Conservation (phyloP, 2,113 vertebrate species). For the Illadopsis cleaveri region DNA sequence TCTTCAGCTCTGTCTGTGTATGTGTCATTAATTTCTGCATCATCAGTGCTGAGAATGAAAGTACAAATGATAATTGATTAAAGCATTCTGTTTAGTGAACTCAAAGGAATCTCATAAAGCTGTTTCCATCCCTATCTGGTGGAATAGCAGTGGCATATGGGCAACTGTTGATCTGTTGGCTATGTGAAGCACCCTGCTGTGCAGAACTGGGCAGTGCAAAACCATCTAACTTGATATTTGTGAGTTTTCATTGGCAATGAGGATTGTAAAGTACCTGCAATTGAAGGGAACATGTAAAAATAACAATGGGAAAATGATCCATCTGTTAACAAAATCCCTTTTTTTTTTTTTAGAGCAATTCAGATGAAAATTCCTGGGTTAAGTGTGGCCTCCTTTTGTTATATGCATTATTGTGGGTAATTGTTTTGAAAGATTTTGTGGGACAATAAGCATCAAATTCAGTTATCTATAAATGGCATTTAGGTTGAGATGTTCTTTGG, state of each 20-base stretch:
- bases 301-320: background rate
- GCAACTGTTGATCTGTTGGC: background rate
- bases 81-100: background rate
- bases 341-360: background rate
- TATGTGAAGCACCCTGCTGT: background rate
- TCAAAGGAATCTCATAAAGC: background rate
- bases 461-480: background rate
- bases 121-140: background rate
- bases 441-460: background rate
- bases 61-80: background rate
- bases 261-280: background rate
- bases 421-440: background rate
- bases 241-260: background rate
- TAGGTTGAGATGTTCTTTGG: background rate
- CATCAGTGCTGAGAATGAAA: background rate
- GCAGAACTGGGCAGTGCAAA: background rate
- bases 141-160: fast-evolving
- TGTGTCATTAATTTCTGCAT: background rate
- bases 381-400: background rate
- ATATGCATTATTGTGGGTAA: background rate
- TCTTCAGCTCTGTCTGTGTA: background rate
- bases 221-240: background rate
- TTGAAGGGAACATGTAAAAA: background rate
- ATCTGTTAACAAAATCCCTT: background rate
- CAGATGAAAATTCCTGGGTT: background rate